A percentile compares a stretch with the other conserved stretches of the same genome.
These are phyloP conservation scores for Pemphredon lugubris DNA, from an alignment of 2,888 invertebrate genomes.

Conservation along the genomic window DNA sequence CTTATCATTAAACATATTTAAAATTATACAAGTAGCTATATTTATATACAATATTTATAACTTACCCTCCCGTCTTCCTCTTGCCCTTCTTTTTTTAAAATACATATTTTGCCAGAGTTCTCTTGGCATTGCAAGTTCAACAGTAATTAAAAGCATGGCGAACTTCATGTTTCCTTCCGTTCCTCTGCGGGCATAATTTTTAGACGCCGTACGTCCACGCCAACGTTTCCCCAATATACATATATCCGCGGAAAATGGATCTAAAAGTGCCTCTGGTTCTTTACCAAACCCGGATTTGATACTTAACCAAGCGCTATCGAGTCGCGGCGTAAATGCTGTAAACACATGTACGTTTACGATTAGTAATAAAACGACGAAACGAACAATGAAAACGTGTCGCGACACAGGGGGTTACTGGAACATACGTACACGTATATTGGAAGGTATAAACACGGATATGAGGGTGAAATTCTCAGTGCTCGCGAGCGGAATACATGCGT, in stretches of 20 bases:
- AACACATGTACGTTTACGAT: conserved; percentile 11
- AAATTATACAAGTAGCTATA: no score
- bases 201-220: no score
- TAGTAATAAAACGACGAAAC: neutral
- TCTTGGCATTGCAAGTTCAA: no score
- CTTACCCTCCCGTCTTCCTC: no score
- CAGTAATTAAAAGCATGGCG: no score
- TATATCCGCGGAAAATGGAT: neutral
- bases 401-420: conserved; percentile 7
- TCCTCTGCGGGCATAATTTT: no score
- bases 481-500: neutral
- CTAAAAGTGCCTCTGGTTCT: conserved; percentile 14
- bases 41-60: no score
- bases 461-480: neutral
- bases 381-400: conserved; percentile 5
- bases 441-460: conserved; percentile 6
- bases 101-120: no score
- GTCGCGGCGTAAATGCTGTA: conserved; percentile 19
- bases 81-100: no score
- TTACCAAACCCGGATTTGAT: conserved; percentile 14
- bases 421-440: neutral
- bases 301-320: conserved; percentile 10
- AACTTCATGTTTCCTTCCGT: no score
- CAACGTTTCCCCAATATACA: no score
- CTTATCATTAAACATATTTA: no score